Evolutionary conservation across 1,140 invertebrate species (phyloP).

Genomic region (Anagrus nilaparvatae): DNA sequence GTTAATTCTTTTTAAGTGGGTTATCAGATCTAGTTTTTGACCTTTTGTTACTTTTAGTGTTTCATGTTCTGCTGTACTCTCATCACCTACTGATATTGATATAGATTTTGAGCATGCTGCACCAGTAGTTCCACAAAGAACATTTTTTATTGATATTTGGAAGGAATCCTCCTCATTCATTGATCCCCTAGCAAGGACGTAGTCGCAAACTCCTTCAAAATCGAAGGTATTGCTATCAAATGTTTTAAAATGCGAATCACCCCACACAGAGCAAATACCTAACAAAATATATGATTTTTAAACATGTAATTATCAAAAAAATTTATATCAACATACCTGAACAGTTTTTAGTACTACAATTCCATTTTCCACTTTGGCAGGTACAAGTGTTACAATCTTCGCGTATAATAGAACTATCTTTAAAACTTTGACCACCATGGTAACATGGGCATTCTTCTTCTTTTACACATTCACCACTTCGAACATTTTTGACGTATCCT

Average conservation of each 20-base stretch:
- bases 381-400: slow-evolving; percentile 74
- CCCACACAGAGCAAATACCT: slow-evolving; percentile 69
- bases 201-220: slow-evolving; percentile 82
- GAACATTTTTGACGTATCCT: slow-evolving; percentile 62
- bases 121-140: slow-evolving; percentile 74
- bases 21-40: no score
- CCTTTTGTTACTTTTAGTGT: no score
- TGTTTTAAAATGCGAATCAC: slow-evolving; percentile 77
- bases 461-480: slow-evolving; percentile 56
- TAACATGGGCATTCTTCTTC: slow-evolving; percentile 73
- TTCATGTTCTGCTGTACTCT: no score
- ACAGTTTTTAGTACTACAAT: slow-evolving; percentile 53
- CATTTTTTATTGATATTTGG: slow-evolving; percentile 63
- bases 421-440: slow-evolving; percentile 73
- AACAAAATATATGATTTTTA: no score
- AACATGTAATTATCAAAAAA: no score
- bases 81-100: slow-evolving; percentile 53
- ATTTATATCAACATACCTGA: no score
- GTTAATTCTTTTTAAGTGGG: no score
- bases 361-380: slow-evolving; percentile 58
- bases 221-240: slow-evolving; percentile 77
- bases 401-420: slow-evolving; percentile 62
- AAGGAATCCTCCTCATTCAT: slow-evolving; percentile 52
- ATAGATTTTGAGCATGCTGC: slow-evolving; percentile 81
- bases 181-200: slow-evolving; percentile 66